Percentiles rank a stretch among this genome's conserved stretches.
phyloP scores from a whole-genome alignment of 2,888 invertebrate species.

The Drosophila demipolita region DNA sequence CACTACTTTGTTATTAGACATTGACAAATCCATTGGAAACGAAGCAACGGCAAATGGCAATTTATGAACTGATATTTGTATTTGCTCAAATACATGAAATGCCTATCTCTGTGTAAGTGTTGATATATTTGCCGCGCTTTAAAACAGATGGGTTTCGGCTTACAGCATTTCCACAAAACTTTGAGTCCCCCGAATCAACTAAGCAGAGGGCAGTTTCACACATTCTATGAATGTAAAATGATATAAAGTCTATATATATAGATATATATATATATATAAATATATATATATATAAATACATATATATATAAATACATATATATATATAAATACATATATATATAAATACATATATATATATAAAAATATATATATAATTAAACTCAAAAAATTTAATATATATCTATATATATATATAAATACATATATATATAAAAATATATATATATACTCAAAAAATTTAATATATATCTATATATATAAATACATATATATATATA shows the following conservation, averaged over 20 bases:
- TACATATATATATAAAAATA: background rate
- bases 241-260: background rate
- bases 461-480: background rate
- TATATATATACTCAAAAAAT: background rate
- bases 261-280: background rate
- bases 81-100: constrained; percentile 1
- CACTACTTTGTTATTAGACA: constrained; percentile 41
- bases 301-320: no score
- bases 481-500: no score
- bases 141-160: constrained; percentile 55
- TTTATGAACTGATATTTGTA: constrained; percentile 49
- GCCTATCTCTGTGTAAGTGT: constrained; percentile 30
- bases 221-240: background rate
- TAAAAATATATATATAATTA: no score
- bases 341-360: no score
- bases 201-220: constrained; percentile 23
- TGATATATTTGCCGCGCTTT: constrained; percentile 73
- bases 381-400: no score
- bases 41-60: constrained; percentile 15
- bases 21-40: constrained; percentile 61
- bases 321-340: no score
- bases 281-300: background rate
- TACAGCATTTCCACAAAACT: constrained; percentile 60
- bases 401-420: background rate
- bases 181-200: constrained; percentile 21